Conservation (phyloP, 1,140 invertebrate genomes). For the Drosophila neocordata region DNA sequence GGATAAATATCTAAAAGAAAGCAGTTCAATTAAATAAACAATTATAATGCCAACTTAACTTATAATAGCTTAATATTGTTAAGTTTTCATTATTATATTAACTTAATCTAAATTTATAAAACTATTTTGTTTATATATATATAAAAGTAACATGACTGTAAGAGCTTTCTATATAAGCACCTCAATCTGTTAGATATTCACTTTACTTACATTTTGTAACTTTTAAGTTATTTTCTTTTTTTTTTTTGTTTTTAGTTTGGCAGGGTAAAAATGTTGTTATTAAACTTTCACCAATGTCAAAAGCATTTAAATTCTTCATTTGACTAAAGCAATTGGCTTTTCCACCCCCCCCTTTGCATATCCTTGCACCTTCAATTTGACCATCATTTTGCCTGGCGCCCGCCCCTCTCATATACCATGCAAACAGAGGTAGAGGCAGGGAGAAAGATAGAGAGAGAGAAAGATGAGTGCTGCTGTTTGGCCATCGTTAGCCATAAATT, state of each 20-base stretch:
- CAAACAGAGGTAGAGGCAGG: no score
- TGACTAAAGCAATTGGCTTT: conserved; percentile 5
- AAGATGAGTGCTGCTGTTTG: not conserved
- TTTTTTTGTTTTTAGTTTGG: not conserved
- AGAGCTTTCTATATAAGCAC: no score
- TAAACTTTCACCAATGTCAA: conserved; percentile 4
- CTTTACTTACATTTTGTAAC: not conserved
- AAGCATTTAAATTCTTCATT: conserved; percentile 6
- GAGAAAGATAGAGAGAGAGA: not conserved
- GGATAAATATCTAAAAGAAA: no score
- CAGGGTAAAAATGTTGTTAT: not conserved
- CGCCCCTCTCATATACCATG: conserved; percentile 5
- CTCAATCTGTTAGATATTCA: not conserved
- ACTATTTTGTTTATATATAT: no score
- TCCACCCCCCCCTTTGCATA: not conserved
- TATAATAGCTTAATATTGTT: no score
- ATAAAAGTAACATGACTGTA: no score
- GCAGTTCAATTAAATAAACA: no score
- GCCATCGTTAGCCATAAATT: conserved; percentile 48
- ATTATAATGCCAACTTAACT: no score
- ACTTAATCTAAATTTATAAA: no score
- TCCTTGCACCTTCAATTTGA: not conserved
- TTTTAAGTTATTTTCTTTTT: not conserved
- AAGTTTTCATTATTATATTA: no score
- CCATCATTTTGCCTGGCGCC: not conserved